These are phyloP conservation scores for Hecatera dysodea DNA, from an alignment of 2,888 invertebrate genomes.

Conservation along the genomic window DNA sequence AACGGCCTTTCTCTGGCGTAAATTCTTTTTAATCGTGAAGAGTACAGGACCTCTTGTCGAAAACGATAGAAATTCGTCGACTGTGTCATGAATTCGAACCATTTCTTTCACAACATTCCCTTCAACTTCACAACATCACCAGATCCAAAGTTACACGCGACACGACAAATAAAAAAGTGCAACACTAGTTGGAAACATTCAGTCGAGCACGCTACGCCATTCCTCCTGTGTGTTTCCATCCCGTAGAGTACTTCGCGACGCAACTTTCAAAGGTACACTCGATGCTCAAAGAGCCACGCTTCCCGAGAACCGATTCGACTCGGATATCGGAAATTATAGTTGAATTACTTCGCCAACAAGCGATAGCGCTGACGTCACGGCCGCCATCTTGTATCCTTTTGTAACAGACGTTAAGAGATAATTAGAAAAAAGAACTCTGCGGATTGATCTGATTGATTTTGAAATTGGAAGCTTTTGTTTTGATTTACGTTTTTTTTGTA, in stretches of 20 bases:
- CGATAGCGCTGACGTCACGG: constrained; percentile 68
- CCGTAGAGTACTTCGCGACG: constrained; percentile 51
- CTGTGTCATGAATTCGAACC: not conserved
- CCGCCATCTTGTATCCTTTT: constrained; percentile 64
- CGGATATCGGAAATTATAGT: constrained; percentile 71
- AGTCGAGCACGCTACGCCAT: constrained; percentile 35
- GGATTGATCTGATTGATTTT: constrained; percentile 57
- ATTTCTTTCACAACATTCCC: not conserved
- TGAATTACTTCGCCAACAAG: constrained; percentile 70
- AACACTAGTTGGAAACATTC: constrained; percentile 25
- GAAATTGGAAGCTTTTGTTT: constrained; percentile 46
- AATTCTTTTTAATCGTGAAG: no score
- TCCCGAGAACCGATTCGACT: constrained; percentile 67
- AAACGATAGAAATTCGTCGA: not conserved
- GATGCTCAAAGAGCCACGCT: constrained; percentile 66
- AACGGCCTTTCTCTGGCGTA: no score
- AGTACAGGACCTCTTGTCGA: not conserved
- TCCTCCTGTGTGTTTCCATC: constrained; percentile 55
- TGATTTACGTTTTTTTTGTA: constrained; percentile 18
- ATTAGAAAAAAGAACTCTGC: constrained; percentile 55
- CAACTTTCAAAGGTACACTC: constrained; percentile 69
- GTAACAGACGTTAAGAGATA: constrained; percentile 65
- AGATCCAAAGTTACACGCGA: constrained; percentile 12
- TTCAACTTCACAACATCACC: not conserved
- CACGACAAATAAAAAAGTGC: constrained; percentile 41